Evolutionary conservation across 1,140 invertebrate species (phyloP).

Genomic region (Apis cerana): DNA sequence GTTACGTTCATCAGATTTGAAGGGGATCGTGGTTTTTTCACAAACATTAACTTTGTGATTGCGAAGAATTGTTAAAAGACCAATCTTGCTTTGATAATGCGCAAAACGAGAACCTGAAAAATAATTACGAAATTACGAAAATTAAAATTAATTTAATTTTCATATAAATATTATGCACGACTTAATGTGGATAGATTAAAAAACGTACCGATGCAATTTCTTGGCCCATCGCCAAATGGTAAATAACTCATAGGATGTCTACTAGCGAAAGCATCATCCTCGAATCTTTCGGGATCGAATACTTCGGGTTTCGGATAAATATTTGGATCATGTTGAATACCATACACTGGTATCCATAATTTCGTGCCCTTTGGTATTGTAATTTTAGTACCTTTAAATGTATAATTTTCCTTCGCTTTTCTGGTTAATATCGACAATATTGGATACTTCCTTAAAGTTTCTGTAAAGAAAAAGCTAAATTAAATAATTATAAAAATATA

Average conservation of each 20-base stretch:
- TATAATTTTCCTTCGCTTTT: constrained; percentile 78
- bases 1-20: fast-evolving
- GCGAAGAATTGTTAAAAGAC: not conserved
- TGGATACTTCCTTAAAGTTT: constrained; percentile 84
- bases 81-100: not conserved
- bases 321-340: constrained; percentile 83
- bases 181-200: too few relatives aligned
- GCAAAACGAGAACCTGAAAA: not conserved
- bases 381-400: constrained; percentile 78
- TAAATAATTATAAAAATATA: too few relatives aligned
- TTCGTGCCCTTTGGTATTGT: constrained; percentile 75
- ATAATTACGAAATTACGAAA: not conserved
- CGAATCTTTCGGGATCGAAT: constrained; percentile 85
- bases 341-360: constrained; percentile 79
- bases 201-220: constrained; percentile 86
- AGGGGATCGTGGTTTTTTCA: not conserved
- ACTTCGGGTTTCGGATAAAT: constrained; percentile 82
- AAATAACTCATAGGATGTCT: constrained; percentile 81
- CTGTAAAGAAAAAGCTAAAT: constrained; percentile 73
- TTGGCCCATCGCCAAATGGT: constrained; percentile 87
- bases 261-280: constrained; percentile 78
- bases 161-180: too few relatives aligned
- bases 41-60: not conserved
- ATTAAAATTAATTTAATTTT: not conserved
- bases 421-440: constrained; percentile 80